Base-by-base conservation (phyloP, 2,888 invertebrate genomes). In the Brenthis hecate region DNA sequence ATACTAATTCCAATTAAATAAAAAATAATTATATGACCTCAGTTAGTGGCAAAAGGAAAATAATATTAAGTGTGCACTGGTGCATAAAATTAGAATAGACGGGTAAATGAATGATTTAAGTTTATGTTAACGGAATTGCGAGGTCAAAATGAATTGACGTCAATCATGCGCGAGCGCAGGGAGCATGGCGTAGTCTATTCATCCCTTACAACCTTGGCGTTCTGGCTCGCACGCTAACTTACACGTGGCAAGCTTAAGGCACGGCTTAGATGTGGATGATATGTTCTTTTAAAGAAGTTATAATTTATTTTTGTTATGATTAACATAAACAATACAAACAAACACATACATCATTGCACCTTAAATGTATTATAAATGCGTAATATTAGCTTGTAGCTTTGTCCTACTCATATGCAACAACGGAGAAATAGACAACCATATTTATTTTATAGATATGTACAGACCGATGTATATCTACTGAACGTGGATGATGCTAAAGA, bases 241-340 rank as follows among this genome's bases (percentile, higher is more conserved):
- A 83, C 84, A 84, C 84, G 84, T 83, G 84, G 76, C 76, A 74
- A 53, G 58, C 54, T 81, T 80, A 85, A 81, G 78, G 81, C 70
- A 62, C 70, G 54, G 65, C 75, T 58, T 60, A 50, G 16, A 13
- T 48, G 54, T 56, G 13, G 55, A 23, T 51, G 43, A 53, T 56
- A 55, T 13, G 28, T 36, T 58, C 51, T 53, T 13, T 32, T 60
- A 51, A 54, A 36, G 28, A 60, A 58, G 43, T 50, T 60, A 60
- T 13, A 50, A 28, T 50, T 23, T n/a, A 28, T 28, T 28, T 28
- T 19, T 50, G 13, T 50, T 32, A 16, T 48, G 48, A 58, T 50
- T 32, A 60, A 60, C 48, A 60, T 43, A 43, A 2, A 43, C 8
- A 43, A 43, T 43, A 11, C 8, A 43, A 43, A 43, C 11, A 43